Conservation (phyloP, 1,140 invertebrate species). For the Riptortus pedestris region DNA sequence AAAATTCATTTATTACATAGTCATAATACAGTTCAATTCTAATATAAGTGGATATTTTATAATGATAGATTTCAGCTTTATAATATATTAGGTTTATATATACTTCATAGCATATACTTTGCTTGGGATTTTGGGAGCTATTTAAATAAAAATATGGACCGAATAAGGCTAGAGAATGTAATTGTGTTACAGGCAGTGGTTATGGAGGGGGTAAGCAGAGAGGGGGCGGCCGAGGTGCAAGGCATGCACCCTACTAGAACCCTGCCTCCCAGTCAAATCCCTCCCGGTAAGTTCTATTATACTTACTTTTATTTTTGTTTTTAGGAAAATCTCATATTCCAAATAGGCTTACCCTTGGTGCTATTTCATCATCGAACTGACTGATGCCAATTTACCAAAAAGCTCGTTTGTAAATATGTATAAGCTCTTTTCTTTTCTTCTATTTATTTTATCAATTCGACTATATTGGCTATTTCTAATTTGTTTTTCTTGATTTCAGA, state of each 20-base stretch:
- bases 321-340: background rate
- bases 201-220: constrained; percentile 39
- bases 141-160: background rate
- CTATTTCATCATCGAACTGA: background rate
- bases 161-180: constrained; percentile 20
- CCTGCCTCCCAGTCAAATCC: constrained; percentile 3
- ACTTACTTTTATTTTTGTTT: background rate
- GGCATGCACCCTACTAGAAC: constrained; percentile 38
- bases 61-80: too few species aligned
- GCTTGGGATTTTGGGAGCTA: too few species aligned
- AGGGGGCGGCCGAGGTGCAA: constrained; percentile 37
- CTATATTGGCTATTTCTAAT: too few species aligned
- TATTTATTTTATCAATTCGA: background rate
- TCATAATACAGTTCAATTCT: too few species aligned
- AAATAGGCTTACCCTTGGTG: background rate
- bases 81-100: too few species aligned
- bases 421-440: background rate
- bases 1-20: too few species aligned
- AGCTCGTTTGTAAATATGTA: constrained; percentile 10
- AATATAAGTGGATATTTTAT: too few species aligned
- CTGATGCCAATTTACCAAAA: background rate
- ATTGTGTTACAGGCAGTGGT: constrained; percentile 33
- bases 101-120: too few species aligned
- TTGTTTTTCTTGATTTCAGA: background rate
- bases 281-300: constrained; percentile 4